These are phyloP conservation scores for Arnoldichthys spilopterus DNA, from an alignment of 2,797 vertebrate species.

Conservation along the genomic window DNA sequence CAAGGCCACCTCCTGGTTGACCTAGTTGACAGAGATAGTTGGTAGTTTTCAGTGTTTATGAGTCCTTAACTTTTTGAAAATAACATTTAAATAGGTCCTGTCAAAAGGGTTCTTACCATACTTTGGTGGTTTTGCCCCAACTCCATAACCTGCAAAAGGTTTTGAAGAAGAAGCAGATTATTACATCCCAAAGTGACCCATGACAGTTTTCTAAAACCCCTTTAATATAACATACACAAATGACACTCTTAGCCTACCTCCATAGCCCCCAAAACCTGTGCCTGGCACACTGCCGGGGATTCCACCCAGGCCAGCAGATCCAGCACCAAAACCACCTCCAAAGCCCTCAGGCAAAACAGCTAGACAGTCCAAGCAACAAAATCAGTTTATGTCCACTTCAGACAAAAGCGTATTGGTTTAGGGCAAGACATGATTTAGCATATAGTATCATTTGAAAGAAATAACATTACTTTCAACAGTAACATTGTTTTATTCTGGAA, in stretches of 20 bases:
- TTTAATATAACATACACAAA: not conserved
- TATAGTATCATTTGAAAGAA: not conserved
- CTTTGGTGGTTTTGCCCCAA: constrained; percentile 52
- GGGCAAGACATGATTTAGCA: not conserved
- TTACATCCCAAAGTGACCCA: not conserved
- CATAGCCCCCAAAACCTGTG: constrained; percentile 58
- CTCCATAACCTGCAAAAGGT: constrained; percentile 43
- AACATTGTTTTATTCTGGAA: not conserved
- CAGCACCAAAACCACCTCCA: constrained; percentile 32
- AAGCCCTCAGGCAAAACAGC: constrained; percentile 45
- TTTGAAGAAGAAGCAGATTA: not conserved
- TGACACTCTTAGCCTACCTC: constrained; percentile 25
- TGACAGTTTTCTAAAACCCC: not conserved
- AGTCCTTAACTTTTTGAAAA: not conserved
- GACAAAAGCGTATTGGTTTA: not conserved
- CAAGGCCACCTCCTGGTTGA: constrained; percentile 51
- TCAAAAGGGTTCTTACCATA: constrained; percentile 50
- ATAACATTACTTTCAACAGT: not conserved
- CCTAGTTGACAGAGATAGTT: constrained; percentile 34
- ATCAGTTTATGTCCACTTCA: not conserved
- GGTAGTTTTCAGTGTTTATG: not conserved
- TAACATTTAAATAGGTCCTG: not conserved
- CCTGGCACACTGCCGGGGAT: constrained; percentile 30
- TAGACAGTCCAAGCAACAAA: not conserved
- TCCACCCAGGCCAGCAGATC: constrained; percentile 25